These are phyloP conservation scores for Drosophila murphyi DNA, from an alignment of 1,140 invertebrate genomes.

Conservation along the genomic window DNA sequence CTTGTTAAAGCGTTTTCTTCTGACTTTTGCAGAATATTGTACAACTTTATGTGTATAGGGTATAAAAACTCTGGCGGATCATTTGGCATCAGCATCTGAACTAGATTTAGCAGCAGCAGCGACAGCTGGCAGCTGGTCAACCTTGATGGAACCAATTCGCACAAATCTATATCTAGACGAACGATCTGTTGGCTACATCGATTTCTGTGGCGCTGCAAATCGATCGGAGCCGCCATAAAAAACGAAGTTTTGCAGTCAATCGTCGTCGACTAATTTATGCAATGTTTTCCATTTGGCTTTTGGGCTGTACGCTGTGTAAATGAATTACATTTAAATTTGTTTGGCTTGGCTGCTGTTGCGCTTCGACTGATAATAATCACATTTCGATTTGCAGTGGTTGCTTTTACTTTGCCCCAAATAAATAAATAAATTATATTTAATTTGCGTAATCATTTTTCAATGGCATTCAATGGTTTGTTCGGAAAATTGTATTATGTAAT, in stretches of 20 bases:
- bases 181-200: constrained; percentile 61
- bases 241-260: constrained; percentile 59
- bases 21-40: not conserved
- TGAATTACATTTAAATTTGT: constrained; percentile 78
- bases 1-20: not conserved
- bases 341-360: constrained; percentile 46
- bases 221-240: constrained; percentile 65
- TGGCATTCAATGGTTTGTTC: constrained; percentile 62
- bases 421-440: constrained; percentile 77
- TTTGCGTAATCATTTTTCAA: constrained; percentile 77
- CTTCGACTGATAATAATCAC: constrained; percentile 67
- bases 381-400: constrained; percentile 48
- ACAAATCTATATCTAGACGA: constrained; percentile 47
- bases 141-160: constrained; percentile 60
- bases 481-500: constrained; percentile 61
- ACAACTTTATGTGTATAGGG: constrained; percentile 2
- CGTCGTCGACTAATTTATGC: constrained; percentile 69
- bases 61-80: constrained; percentile 41
- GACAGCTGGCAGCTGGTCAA: constrained; percentile 57
- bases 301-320: constrained; percentile 46
- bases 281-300: constrained; percentile 60
- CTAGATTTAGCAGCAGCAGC: constrained; percentile 53
- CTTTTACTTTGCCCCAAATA: constrained; percentile 57
- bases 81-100: constrained; percentile 15
- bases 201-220: constrained; percentile 70